Conservation (phyloP, 1,140 invertebrate genomes). For the Delia radicum region DNA sequence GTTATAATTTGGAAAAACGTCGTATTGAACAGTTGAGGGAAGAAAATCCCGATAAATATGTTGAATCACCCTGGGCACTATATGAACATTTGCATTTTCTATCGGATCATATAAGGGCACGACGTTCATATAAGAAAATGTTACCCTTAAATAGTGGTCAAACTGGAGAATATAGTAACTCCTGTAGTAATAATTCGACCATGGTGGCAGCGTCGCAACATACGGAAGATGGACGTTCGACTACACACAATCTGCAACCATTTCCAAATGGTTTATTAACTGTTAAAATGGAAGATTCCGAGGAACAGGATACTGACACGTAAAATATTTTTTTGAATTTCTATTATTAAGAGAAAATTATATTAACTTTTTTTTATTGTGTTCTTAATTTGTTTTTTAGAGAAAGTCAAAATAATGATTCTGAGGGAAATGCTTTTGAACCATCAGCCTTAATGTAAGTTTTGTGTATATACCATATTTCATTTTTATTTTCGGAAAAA, state of each 20-base stretch:
- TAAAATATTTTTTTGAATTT: slow-evolving; percentile 8
- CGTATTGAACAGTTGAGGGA: slow-evolving; percentile 39
- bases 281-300: slow-evolving; percentile 29
- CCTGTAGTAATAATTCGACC: background rate
- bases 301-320: slow-evolving; percentile 24
- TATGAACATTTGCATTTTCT: slow-evolving; percentile 50
- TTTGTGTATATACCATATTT: too few species aligned
- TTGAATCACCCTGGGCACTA: slow-evolving; percentile 50
- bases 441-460: background rate
- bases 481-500: too few species aligned
- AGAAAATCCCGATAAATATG: slow-evolving; percentile 28
- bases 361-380: background rate
- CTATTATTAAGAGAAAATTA: background rate
- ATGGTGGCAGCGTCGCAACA: too few species aligned
- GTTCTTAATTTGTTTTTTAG: slow-evolving; percentile 20
- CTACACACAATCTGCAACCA: background rate
- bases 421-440: background rate
- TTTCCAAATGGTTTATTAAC: slow-evolving; percentile 25
- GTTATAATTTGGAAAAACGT: slow-evolving; percentile 54
- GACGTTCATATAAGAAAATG: slow-evolving; percentile 47
- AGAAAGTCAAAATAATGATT: slow-evolving; percentile 15
- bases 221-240: background rate
- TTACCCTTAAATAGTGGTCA: slow-evolving; percentile 6
- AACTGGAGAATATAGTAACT: background rate
- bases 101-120: slow-evolving; percentile 48